Conservation (phyloP, 2,888 invertebrate genomes). For the Terebella lapidaria region DNA sequence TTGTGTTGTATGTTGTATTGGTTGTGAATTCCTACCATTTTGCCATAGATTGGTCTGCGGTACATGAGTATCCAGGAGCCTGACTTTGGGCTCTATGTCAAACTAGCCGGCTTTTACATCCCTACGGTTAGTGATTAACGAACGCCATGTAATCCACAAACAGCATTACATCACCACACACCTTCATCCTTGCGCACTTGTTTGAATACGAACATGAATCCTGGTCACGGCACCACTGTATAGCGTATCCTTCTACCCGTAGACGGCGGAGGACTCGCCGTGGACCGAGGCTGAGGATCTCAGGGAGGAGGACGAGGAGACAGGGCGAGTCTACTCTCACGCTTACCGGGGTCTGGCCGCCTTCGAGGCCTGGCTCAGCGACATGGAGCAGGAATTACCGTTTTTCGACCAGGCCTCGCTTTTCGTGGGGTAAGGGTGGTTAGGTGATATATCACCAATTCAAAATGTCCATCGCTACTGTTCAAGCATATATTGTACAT, state of each 20-base stretch:
- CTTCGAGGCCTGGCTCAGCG: constrained; percentile 22
- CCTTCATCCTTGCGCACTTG: too few relatives aligned
- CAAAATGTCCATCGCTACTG: too few relatives aligned
- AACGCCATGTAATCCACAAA: not conserved
- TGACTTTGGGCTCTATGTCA: constrained; percentile 29
- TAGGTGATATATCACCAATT: not conserved
- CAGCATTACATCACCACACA: too few relatives aligned
- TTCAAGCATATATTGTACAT: too few relatives aligned
- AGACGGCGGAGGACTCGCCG: constrained; percentile 18
- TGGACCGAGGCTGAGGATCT: constrained; percentile 22
- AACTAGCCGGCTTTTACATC: constrained; percentile 35
- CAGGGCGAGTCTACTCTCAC: constrained; percentile 16
- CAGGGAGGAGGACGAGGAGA: constrained; percentile 27
- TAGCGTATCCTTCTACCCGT: too few relatives aligned
- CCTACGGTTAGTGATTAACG: constrained; percentile 30
- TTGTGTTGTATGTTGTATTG: not conserved
- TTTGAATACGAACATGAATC: too few relatives aligned
- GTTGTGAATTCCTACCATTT: not conserved
- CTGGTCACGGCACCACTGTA: too few relatives aligned
- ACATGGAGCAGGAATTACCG: constrained; percentile 22
- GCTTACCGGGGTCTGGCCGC: constrained; percentile 17
- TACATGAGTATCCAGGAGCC: constrained; percentile 29
- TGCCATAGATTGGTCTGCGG: constrained; percentile 33
- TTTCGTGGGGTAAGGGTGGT: constrained; percentile 30
- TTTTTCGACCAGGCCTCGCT: constrained; percentile 34